Evolutionary conservation across 92 coral and sea anemone genomes (phyloP), one percentile per base, ranked within the genome.

Genomic region (Paramuricea clavata): DNA sequence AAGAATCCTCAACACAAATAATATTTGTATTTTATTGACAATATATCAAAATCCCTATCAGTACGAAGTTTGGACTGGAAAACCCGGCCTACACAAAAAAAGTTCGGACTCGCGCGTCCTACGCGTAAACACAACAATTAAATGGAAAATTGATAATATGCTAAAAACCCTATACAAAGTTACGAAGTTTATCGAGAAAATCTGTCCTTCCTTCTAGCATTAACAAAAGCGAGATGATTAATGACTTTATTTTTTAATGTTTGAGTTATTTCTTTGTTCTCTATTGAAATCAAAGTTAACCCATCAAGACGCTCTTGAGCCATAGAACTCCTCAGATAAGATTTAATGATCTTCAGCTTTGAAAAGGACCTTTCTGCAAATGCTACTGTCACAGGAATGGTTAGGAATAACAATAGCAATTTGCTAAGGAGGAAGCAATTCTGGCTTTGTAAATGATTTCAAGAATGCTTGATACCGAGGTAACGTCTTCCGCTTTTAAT

Each of bases 241-340:
- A 71, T 71, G 10, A 71, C 77, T 71, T 71, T 39, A 71, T 71
- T 22, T n/a, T 71, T 71, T 32, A 71, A 32, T 6, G 77, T 43
- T 71, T 71, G 77, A 71, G 77, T 71, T 36, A 71, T 71, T 71
- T 71, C 77, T 71, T 71, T 39, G n/a, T 71, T 43, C 77, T 71
- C 77, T 71, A 71, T 71, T 4, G 77, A 71, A 71, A 71, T 71
- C 49, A 71, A 35, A 32, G 50, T 71, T 71, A 71, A 25, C 49
- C 77, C 77, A 71, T 71, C 77, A 8, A 71, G 17, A 50, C 50
- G 77, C 54, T 71, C 77, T 71, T 71, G 77, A 32, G 41, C 73
- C 73, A 65, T 65, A 26, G 32, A 65, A 65, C 31, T 65, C 73
- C 49, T 71, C 27, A 71, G 52, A 30, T 71, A 71, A n/a, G 81